Percentiles rank a stretch among this genome's conserved stretches.
Evolutionary conservation across 1,140 invertebrate genomes (phyloP).

Genomic region (Pararge aegeria): DNA sequence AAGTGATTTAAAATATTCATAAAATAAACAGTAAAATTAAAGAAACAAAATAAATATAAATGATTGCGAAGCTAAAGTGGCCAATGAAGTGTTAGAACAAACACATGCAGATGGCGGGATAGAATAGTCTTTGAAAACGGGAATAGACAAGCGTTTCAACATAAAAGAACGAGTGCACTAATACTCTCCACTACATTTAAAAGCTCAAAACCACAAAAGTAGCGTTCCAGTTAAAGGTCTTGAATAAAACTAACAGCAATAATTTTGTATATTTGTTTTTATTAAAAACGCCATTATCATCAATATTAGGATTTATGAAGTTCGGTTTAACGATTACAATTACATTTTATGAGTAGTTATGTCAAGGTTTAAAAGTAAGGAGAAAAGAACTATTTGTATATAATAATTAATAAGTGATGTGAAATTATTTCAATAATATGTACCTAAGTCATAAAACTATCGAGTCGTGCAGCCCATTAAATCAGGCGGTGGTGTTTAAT

Average conservation of each 20-base stretch:
- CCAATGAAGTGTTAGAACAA: conserved; percentile 66
- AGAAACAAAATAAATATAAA: conserved; percentile 66
- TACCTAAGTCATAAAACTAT: conserved; percentile 28
- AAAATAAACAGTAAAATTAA: conserved; percentile 62
- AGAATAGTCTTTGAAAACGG: conserved; percentile 21
- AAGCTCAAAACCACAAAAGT: not conserved
- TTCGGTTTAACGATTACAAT: conserved; percentile 78
- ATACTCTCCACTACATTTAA: conserved; percentile 7
- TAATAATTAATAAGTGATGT: conserved; percentile 31
- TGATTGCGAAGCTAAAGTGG: conserved; percentile 76
- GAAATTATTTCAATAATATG: conserved; percentile 25
- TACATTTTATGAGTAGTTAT: conserved; percentile 77
- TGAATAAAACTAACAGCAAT: conserved; percentile 64
- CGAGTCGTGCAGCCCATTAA: conserved; percentile 60
- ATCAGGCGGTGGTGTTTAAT: conserved; percentile 26
- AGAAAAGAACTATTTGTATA: conserved; percentile 67
- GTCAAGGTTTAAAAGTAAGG: conserved; percentile 71
- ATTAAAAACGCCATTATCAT: conserved; percentile 79
- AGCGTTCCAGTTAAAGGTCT: conserved; percentile 16
- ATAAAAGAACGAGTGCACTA: conserved; percentile 36
- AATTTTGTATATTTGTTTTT: conserved; percentile 76
- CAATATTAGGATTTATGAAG: conserved; percentile 79
- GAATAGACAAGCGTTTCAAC: conserved; percentile 30
- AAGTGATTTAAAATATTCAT: conserved; percentile 63
- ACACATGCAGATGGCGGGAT: conserved; percentile 54